Base-by-base conservation (phyloP, 2,797 vertebrate species). In the Petrocephalus sullivani region DNA sequence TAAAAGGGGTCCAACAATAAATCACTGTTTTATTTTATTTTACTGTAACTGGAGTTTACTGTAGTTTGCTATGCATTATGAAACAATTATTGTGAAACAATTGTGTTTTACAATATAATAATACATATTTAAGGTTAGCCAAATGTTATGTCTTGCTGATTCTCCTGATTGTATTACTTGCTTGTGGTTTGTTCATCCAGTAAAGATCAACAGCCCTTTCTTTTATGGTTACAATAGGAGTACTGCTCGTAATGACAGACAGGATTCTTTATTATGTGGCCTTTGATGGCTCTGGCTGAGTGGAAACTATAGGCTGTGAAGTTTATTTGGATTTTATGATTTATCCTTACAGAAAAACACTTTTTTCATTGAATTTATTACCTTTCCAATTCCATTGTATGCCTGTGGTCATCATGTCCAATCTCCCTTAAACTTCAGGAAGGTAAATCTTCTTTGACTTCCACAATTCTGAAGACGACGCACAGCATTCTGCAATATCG, bases 151-250 rank as follows among this genome's bases (percentile, higher is more conserved):
- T 88, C 87, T 56, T 82, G 71, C 78, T 75, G 53, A 86, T 81
- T 21, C 64, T 58, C 37, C 85, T 88, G 87, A 91, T 88, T 89
- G 67, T 86, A 90, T 91, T 90, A 89, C 85, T 67, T 81, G 12
- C 87, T 85, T 16, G 87, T 82, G 6, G n/a, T 28, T 64, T 53
- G 57, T 19, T 16, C 87, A 51, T 64, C 67, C 87, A 57, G 56
- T 56, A 64, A 14, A 67, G 87, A 78, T 67, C 89, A 90, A 88
- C 91, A 67, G 58, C 86, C 57, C 88, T 60, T 56, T 87, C 83
- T 86, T 84, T 28, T 21, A 12, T 89, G 83, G 16, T 6, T 53
- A 58, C 28, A 88, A 21, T 12, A 81, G 81, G 16, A 64, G 6
- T 46, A 28, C 12, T 85, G 81, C 56, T 87, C 88, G 64, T 85